Evolutionary conservation across 2,888 invertebrate species (phyloP).

Genomic region (Podotricha telesiphe): DNA sequence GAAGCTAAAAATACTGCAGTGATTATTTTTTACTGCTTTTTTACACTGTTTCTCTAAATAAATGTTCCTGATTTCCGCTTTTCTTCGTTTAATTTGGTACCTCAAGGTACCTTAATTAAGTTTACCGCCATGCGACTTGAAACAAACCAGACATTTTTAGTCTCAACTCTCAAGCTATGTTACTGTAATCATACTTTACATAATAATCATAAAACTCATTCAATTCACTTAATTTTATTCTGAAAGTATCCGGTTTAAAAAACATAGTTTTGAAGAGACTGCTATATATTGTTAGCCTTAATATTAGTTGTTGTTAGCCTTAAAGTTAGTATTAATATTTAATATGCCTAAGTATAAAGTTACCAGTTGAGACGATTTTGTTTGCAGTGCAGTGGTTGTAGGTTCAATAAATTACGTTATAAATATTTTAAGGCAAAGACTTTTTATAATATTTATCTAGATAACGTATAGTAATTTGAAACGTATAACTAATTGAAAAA

Average conservation of each 20-base stretch:
- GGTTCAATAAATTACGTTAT: too few relatives aligned
- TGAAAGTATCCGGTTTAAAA: not conserved
- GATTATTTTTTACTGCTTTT: constrained; percentile 19
- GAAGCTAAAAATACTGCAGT: constrained; percentile 22
- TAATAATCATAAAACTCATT: constrained; percentile 56
- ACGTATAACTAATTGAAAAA: too few relatives aligned
- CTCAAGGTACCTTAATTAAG: constrained; percentile 37
- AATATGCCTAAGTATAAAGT: too few relatives aligned
- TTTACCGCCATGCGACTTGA: constrained; percentile 40
- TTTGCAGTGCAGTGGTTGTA: too few relatives aligned
- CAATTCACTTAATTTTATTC: constrained; percentile 50
- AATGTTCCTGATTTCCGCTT: constrained; percentile 23
- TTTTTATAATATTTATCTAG: too few relatives aligned
- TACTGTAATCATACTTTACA: constrained; percentile 57
- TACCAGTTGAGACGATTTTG: too few relatives aligned
- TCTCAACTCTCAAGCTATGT: constrained; percentile 44
- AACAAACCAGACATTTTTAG: constrained; percentile 40
- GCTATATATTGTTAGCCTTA: too few relatives aligned
- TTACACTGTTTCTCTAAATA: constrained; percentile 17
- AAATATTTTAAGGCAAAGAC: too few relatives aligned
- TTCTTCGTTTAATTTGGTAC: constrained; percentile 29
- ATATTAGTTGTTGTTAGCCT: too few relatives aligned
- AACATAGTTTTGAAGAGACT: too few relatives aligned
- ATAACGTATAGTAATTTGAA: too few relatives aligned
- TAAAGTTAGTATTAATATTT: too few relatives aligned